These are phyloP conservation scores for Eptatretus atami DNA, from an alignment of 2,797 vertebrate genomes.

Conservation along the genomic window DNA sequence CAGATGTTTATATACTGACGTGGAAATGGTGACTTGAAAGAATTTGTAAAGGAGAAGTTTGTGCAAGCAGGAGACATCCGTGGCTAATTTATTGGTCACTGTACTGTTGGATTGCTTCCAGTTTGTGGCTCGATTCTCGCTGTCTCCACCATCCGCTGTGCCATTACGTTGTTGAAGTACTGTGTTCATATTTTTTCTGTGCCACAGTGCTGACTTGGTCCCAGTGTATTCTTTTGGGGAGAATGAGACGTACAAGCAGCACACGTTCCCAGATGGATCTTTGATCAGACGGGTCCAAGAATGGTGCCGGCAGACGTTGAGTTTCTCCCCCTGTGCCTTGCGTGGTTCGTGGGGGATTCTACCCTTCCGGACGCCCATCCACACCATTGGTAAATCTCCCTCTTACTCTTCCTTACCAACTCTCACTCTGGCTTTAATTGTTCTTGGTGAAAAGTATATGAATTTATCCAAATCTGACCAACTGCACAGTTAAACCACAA, in stretches of 20 bases:
- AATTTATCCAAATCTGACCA: too few relatives aligned
- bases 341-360: neutral
- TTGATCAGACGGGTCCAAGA: neutral
- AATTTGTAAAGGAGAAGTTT: too few relatives aligned
- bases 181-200: neutral
- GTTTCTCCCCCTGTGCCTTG: neutral
- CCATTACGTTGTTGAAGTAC: neutral
- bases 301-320: neutral
- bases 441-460: too few relatives aligned
- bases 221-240: neutral
- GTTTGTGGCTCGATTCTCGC: too few relatives aligned
- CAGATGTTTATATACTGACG: too few relatives aligned
- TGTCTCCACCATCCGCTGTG: too few relatives aligned
- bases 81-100: too few relatives aligned
- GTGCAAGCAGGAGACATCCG: too few relatives aligned
- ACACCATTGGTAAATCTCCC: neutral
- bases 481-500: too few relatives aligned
- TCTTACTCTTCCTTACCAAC: neutral
- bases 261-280: neutral
- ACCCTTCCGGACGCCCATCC: neutral
- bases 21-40: too few relatives aligned
- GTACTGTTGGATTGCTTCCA: too few relatives aligned
- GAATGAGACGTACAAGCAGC: neutral
- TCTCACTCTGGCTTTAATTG: too few relatives aligned
- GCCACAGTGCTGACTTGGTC: neutral